Evolutionary conservation across 2,888 invertebrate species (phyloP).

Genomic region (Lamellibrachia satsuma): DNA sequence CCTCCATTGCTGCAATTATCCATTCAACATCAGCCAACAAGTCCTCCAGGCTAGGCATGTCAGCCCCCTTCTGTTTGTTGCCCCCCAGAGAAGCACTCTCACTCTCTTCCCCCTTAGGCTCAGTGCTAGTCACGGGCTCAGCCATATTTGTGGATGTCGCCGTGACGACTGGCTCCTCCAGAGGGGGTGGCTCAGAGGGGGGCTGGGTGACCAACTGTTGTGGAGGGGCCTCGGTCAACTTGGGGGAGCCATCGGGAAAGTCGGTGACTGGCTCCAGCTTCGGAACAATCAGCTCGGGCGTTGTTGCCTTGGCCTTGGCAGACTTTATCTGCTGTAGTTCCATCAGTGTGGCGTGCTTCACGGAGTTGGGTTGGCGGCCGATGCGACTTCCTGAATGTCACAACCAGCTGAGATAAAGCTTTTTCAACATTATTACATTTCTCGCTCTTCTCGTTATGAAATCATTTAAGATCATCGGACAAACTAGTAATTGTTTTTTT

Average conservation of each 20-base stretch:
- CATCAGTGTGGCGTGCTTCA: constrained; percentile 61
- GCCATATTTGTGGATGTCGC: neutral
- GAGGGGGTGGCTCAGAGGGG: neutral
- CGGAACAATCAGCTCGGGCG: constrained; percentile 13
- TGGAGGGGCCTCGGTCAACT: neutral
- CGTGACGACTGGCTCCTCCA: neutral
- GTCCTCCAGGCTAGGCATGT: neutral
- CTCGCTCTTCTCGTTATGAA: too few relatives aligned
- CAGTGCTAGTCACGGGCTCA: constrained; percentile 18
- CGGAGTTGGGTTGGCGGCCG: constrained; percentile 63
- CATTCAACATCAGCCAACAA: constrained; percentile 24
- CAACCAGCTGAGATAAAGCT: neutral
- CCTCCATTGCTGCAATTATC: constrained; percentile 23
- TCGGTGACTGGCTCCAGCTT: constrained; percentile 17
- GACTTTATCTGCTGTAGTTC: constrained; percentile 47
- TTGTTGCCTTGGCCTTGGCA: constrained; percentile 27
- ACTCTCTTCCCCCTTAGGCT: neutral
- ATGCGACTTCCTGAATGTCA: constrained; percentile 56
- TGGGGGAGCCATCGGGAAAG: neutral
- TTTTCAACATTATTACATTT: too few relatives aligned
- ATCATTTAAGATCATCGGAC: too few relatives aligned
- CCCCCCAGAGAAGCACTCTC: neutral
- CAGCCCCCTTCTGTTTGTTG: neutral
- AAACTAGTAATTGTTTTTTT: too few relatives aligned
- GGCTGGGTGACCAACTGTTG: neutral